A percentile compares a stretch with the other conserved stretches of the same genome.
phyloP scores from a whole-genome alignment of 2,113 vertebrate species.

The Ceratotherium simum region DNA sequence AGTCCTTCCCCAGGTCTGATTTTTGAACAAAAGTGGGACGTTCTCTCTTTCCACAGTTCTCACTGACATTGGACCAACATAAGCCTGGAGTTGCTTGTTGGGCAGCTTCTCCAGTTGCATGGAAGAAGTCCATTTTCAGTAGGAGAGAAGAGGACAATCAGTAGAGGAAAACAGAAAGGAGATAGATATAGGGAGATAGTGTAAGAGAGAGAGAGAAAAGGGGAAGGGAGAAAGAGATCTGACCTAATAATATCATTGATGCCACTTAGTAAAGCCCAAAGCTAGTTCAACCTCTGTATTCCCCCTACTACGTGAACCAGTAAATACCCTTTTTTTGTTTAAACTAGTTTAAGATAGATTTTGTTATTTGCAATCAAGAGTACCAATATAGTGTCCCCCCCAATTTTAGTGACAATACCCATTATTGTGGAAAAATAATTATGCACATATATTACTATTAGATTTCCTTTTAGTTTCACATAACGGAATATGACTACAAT shows the following conservation, averaged over 20 bases:
- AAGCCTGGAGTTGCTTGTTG: not conserved
- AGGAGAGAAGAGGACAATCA: not conserved
- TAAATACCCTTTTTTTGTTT: not conserved
- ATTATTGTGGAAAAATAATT: constrained; percentile 22
- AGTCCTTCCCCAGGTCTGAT: not conserved
- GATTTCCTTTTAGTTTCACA: not conserved
- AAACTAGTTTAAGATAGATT: not conserved
- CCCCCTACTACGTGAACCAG: not conserved
- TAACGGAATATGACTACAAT: not conserved
- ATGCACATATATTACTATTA: not conserved
- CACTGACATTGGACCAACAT: not conserved
- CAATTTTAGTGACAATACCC: not conserved
- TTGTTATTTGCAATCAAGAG: not conserved
- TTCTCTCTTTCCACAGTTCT: not conserved
- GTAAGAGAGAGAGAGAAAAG: not conserved
- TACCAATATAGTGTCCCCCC: not conserved
- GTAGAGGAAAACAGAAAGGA: not conserved
- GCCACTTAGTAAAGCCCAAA: not conserved
- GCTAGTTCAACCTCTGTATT: not conserved
- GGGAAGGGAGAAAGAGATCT: not conserved
- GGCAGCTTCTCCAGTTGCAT: not conserved
- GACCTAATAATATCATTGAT: not conserved
- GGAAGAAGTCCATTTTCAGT: not conserved
- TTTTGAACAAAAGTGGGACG: not conserved
- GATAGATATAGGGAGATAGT: not conserved